These are phyloP conservation scores for Bubo bubo DNA, from an alignment of 2,113 vertebrate species.

Conservation along the genomic window DNA sequence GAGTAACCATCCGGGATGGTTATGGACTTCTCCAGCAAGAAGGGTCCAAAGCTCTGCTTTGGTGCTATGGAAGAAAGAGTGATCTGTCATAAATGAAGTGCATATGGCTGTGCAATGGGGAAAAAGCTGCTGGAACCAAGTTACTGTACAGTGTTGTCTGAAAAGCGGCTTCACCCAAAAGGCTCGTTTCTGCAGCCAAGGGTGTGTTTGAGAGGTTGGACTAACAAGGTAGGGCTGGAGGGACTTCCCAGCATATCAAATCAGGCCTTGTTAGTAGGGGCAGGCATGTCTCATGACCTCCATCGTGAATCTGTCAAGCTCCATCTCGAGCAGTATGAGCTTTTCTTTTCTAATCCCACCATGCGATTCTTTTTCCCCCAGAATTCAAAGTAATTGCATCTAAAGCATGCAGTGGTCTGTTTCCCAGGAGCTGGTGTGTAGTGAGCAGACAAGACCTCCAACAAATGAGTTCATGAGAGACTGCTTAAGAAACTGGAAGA, in stretches of 20 bases:
- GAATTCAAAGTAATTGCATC: neutral
- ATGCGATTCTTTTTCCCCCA: neutral
- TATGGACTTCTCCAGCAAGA: neutral
- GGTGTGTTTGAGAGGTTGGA: neutral
- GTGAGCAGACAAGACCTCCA: neutral
- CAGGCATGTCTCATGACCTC: slow-evolving; percentile 5
- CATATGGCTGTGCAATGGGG: neutral
- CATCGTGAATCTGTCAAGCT: slow-evolving; percentile 33
- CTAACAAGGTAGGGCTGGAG: neutral
- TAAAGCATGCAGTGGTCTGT: neutral
- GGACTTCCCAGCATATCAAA: neutral
- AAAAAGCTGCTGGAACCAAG: neutral
- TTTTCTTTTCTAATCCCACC: slow-evolving; percentile 4
- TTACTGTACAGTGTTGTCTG: neutral
- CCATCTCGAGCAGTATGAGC: neutral
- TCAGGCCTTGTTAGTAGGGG: neutral
- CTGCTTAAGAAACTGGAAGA: neutral
- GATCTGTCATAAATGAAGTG: neutral
- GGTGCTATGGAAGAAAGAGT: neutral
- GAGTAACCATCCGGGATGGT: neutral
- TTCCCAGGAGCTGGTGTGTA: neutral
- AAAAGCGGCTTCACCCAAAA: neutral
- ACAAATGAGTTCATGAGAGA: neutral
- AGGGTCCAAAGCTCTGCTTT: neutral
- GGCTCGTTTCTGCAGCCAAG: neutral